phyloP scores from a whole-genome alignment of 2,797 vertebrate species.

The Spondyliosoma cantharus region DNA sequence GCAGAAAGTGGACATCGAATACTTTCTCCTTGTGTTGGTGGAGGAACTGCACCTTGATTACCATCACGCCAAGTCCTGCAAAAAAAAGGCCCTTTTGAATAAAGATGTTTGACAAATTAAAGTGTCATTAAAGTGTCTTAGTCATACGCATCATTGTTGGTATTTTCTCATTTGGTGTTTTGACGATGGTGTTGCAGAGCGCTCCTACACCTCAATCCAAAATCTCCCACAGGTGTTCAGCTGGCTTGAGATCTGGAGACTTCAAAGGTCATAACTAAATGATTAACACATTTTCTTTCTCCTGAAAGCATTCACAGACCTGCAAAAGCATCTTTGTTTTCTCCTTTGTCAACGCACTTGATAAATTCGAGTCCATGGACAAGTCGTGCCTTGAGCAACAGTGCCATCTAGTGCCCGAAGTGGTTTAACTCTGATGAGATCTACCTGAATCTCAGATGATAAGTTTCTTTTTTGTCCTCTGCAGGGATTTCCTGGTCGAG shows the following conservation, averaged over 20 bases:
- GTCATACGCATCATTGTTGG: not conserved
- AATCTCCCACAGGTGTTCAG: not conserved
- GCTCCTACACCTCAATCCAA: not conserved
- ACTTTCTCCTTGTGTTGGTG: not conserved
- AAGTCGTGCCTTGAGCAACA: constrained; percentile 41
- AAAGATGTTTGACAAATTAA: constrained; percentile 5
- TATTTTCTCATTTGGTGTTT: not conserved
- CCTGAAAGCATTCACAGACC: not conserved
- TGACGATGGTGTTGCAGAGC: not conserved
- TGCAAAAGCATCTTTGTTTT: constrained; percentile 12
- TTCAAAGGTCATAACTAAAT: not conserved
- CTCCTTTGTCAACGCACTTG: not conserved
- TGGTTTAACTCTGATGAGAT: not conserved
- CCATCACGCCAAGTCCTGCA: constrained; percentile 5
- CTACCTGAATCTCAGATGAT: not conserved
- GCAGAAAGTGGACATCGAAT: constrained; percentile 29
- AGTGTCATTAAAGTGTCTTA: not conserved
- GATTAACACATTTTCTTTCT: not conserved
- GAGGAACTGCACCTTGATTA: not conserved
- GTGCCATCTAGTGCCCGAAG: constrained; percentile 78
- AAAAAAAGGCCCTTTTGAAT: not conserved
- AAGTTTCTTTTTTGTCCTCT: constrained; percentile 39
- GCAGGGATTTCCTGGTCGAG: constrained; percentile 88
- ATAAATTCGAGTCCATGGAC: not conserved
- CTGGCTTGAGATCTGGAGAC: not conserved